Percentiles rank a stretch among this genome's conserved stretches.
These are phyloP conservation scores for Elephas maximus DNA, from an alignment of 2,113 vertebrate genomes.

Conservation along the genomic window DNA sequence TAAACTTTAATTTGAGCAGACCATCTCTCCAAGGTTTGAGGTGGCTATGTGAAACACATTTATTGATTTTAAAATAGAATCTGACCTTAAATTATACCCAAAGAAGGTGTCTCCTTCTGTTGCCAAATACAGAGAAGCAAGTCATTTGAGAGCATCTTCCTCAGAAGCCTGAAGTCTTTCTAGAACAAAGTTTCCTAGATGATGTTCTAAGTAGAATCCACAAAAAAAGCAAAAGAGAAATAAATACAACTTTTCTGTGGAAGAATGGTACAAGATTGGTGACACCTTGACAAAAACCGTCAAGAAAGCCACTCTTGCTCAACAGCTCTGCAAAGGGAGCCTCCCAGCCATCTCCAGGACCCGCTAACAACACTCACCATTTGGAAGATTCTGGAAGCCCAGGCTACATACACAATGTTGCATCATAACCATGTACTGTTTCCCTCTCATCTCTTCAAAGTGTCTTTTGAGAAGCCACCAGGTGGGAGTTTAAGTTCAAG, in stretches of 20 bases:
- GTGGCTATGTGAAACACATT: neutral
- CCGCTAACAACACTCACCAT: neutral
- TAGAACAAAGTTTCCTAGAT: slow-evolving; percentile 46
- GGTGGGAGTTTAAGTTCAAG: neutral
- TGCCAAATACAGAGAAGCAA: slow-evolving; percentile 30
- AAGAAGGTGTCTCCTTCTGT: neutral
- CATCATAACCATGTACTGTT: rapidly evolving
- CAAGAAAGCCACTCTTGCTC: neutral
- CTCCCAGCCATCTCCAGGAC: neutral
- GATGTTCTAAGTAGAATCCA: neutral
- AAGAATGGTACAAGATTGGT: neutral
- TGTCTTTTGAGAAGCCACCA: neutral
- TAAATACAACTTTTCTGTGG: neutral
- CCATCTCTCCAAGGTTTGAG: neutral
- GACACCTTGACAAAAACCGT: neutral
- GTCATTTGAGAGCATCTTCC: neutral
- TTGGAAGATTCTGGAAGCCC: neutral
- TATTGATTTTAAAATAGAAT: slow-evolving; percentile 51
- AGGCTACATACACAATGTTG: rapidly evolving
- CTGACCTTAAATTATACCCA: neutral
- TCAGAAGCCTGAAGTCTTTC: slow-evolving; percentile 44
- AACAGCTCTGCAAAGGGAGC: neutral
- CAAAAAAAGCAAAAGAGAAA: neutral
- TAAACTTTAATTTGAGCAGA: neutral
- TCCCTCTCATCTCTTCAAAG: neutral